Conservation (phyloP, 2,113 vertebrate genomes). For the Patagioenas fasciata region DNA sequence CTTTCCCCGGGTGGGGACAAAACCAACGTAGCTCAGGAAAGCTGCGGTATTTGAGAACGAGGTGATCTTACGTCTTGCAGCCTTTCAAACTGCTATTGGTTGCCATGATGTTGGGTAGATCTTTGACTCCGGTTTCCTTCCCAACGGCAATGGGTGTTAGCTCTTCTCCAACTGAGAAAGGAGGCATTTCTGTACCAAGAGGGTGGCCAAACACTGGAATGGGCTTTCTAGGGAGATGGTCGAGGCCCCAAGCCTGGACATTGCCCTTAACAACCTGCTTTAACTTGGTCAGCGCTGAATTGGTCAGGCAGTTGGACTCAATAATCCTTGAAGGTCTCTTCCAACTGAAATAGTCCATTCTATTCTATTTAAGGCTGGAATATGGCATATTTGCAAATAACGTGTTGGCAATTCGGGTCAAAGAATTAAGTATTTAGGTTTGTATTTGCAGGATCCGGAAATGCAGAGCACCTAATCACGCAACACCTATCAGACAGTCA, state of each 20-base stretch:
- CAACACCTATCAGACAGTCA: neutral
- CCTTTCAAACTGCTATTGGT: neutral
- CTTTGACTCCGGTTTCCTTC: neutral
- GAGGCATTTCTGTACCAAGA: neutral
- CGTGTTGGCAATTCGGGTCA: neutral
- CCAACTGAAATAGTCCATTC: neutral
- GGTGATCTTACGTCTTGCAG: neutral
- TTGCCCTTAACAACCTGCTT: no score
- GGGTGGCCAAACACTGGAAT: neutral
- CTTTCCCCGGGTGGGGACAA: neutral
- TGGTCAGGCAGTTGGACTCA: neutral
- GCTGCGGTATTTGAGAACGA: neutral
- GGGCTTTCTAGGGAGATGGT: no score
- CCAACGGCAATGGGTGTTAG: accelerated
- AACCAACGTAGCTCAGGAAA: neutral
- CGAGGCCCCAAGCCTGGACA: no score
- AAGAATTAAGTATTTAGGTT: neutral
- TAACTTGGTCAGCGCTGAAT: no score
- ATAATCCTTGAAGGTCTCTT: neutral
- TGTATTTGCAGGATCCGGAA: neutral
- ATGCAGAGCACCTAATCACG: neutral
- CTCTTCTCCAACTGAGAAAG: neutral
- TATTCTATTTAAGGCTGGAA: neutral
- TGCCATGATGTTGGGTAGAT: neutral
- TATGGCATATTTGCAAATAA: neutral